Base-by-base conservation (phyloP, 2,797 vertebrate genomes). In the Sciurus vulgaris region DNA sequence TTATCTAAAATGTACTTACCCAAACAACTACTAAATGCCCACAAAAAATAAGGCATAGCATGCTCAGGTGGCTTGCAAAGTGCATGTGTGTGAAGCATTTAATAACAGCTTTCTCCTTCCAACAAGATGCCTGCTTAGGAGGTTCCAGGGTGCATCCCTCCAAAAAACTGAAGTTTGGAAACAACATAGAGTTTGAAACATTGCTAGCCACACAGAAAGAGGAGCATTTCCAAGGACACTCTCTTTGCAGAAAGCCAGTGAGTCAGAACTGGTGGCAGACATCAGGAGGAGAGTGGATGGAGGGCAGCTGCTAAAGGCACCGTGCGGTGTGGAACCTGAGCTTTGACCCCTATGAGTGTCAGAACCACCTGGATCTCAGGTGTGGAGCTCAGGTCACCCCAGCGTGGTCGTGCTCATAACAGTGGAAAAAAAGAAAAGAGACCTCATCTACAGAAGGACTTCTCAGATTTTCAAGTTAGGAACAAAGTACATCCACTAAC, bases 381-480 rank as follows among this genome's bases (percentile, higher is more conserved):
- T 17, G 0, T 13, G 28, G 70, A 83, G 15, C 33, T 41, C 10
- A 84, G 26, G 47, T 14, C 56, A 78, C 11, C 17, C 17, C 14
- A 72, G 15, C 2, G 2, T 49, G 12, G 38, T 12, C 3, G 10
- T 10, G 67, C 12, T 30, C 41, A 4, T 51, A 38, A 3, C 14
- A 38, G 8, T 20, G 18, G 26, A 15, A 35, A 74, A 41, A 13
- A 38, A 20, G 24, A 24, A 5, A 41, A 14, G 38, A 18, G 41
- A 77, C 84, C 77, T 49, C 20, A 12, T 38, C 38, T 81, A n/a
- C 38, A 91, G 6, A 38, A 69, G 0, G 18, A 26, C 18, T 47
- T 54, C 56, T 94, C 61, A 90, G 11, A 14, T 72, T 82, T 94
- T 81, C 33, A 76, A 35, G 20, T 81, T 49, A 92, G 44, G 26